A percentile compares a stretch with the other conserved stretches of the same genome.
phyloP scores from a whole-genome alignment of 2,888 invertebrate species.

The Mythimna albipuncta region DNA sequence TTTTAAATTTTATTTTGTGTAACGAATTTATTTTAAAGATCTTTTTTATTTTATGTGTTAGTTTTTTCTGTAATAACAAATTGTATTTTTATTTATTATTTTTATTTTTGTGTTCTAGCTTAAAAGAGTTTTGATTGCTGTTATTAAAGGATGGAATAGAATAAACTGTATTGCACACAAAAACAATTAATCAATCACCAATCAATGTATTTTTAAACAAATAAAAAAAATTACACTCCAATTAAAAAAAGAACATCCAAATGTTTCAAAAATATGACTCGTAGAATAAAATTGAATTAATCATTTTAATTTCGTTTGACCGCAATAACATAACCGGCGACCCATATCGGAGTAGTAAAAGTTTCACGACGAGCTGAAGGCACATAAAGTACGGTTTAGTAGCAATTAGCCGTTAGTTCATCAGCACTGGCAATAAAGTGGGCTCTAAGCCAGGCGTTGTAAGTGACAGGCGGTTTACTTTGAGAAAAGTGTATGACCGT shows the following conservation, averaged over 20 bases:
- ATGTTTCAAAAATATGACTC: constrained; percentile 8
- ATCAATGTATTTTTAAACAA: no score
- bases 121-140: no score
- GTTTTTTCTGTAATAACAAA: no score
- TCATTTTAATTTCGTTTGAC: constrained; percentile 46
- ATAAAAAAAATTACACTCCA: neutral
- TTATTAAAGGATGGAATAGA: no score
- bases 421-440: constrained; percentile 66
- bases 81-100: no score
- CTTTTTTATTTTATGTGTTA: no score
- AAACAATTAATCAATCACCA: no score
- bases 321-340: constrained; percentile 37
- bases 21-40: no score
- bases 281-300: constrained; percentile 26
- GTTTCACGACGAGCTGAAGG: constrained; percentile 40
- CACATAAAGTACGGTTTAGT: constrained; percentile 60
- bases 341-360: constrained; percentile 57
- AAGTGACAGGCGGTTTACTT: constrained; percentile 50
- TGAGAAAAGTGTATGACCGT: neutral
- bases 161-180: no score
- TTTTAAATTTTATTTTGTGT: no score
- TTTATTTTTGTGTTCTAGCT: no score
- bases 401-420: constrained; percentile 70
- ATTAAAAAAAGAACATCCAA: constrained; percentile 24
- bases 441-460: constrained; percentile 32